phyloP scores from a whole-genome alignment of 2,888 invertebrate genomes.

The Metacarcinus magister region DNA sequence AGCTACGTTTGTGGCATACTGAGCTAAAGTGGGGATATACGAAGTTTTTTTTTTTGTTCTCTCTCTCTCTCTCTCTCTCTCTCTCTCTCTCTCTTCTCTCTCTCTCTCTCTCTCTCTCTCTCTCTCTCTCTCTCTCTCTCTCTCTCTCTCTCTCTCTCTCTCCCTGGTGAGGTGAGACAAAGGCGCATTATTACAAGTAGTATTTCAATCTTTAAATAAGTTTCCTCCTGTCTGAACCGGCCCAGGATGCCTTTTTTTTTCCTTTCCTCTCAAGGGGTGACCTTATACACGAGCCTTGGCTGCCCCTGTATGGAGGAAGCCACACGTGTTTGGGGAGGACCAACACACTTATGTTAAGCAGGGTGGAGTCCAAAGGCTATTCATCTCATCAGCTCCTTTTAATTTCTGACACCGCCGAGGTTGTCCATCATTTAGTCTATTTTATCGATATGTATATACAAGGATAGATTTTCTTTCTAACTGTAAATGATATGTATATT shows the following conservation, averaged over 20 bases:
- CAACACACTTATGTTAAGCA: neutral
- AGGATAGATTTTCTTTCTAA: neutral
- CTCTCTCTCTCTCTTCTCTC: neutral
- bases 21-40: too few species aligned
- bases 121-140: neutral
- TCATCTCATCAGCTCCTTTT: neutral
- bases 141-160: neutral
- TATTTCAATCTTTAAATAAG: neutral
- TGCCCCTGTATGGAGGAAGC: neutral
- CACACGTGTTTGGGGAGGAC: neutral
- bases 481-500: too few species aligned
- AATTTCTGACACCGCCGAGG: neutral
- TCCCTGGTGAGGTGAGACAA: neutral
- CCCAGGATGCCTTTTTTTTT: neutral
- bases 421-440: neutral
- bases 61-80: neutral
- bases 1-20: too few species aligned
- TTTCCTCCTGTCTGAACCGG: neutral
- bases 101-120: conserved; percentile 28
- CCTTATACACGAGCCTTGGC: conserved; percentile 21
- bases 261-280: neutral
- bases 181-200: neutral
- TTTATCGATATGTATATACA: neutral
- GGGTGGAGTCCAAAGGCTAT: neutral
- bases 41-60: neutral